Conservation (phyloP, 2,888 invertebrate species). For the Congeria kusceri region DNA sequence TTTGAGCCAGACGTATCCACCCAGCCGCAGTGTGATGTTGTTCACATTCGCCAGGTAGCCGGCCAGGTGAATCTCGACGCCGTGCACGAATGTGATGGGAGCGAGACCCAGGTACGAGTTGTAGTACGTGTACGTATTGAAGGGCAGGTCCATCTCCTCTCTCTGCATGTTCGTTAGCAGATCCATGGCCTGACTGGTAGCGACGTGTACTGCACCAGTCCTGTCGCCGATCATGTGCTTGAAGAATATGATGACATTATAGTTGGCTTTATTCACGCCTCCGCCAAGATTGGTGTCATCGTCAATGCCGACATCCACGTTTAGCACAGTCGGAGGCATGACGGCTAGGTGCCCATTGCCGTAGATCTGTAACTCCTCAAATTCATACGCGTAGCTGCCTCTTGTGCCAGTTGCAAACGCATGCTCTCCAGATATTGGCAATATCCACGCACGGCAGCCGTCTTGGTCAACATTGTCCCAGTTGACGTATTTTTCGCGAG, state of each 20-base stretch:
- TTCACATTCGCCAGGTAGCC: conserved; percentile 72
- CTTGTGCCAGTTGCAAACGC: conserved; percentile 59
- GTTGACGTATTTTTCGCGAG: conserved; percentile 68
- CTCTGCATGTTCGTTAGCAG: conserved; percentile 64
- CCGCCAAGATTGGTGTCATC: conserved; percentile 44
- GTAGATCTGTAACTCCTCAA: conserved; percentile 78
- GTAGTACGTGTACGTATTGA: conserved; percentile 70
- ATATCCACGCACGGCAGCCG: conserved; percentile 75
- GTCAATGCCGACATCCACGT: conserved; percentile 44
- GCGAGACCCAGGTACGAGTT: conserved; percentile 73
- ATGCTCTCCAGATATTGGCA: conserved; percentile 73
- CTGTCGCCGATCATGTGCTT: conserved; percentile 79
- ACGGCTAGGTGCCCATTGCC: conserved; percentile 77
- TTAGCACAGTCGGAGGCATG: conserved; percentile 57
- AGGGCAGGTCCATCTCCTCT: conserved; percentile 76
- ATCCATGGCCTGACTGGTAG: conserved; percentile 67
- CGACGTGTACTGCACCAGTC: conserved; percentile 75
- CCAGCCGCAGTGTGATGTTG: conserved; percentile 74
- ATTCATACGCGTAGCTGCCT: conserved; percentile 57
- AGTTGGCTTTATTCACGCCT: conserved; percentile 35
- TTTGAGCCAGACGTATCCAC: conserved; percentile 76
- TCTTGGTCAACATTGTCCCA: conserved; percentile 67
- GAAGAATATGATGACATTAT: conserved; percentile 72
- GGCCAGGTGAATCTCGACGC: conserved; percentile 74
- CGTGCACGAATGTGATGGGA: conserved; percentile 74